A percentile compares a stretch with the other conserved stretches of the same genome.
phyloP scores from a whole-genome alignment of 2,113 vertebrate species.

The Hirundichthys speculiger region DNA sequence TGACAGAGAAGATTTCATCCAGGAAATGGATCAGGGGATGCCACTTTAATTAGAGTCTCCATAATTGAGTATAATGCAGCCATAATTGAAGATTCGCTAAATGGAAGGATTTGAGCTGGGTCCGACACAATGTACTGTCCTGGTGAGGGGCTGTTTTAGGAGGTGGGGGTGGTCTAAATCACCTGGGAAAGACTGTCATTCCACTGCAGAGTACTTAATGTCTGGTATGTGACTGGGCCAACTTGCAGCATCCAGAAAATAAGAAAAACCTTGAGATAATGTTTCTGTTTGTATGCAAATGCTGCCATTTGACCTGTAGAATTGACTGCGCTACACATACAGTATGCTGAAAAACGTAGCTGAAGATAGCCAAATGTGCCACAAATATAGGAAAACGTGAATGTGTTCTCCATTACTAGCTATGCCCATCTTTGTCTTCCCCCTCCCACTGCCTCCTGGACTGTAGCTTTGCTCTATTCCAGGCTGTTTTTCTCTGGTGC shows the following conservation, averaged over 20 bases:
- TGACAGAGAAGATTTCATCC: constrained; percentile 63
- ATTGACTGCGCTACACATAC: neutral
- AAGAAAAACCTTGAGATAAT: constrained; percentile 1
- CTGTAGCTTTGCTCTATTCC: constrained; percentile 69
- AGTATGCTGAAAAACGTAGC: constrained; percentile 16
- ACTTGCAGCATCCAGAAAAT: constrained; percentile 13
- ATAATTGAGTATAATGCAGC: constrained; percentile 77
- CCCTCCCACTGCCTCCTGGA: constrained; percentile 47
- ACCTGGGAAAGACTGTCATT: constrained; percentile 47
- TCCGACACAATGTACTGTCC: constrained; percentile 53
- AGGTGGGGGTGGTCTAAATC: constrained; percentile 21
- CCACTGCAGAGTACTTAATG: constrained; percentile 34
- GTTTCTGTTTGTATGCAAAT: constrained; percentile 30
- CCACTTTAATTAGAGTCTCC: constrained; percentile 72
- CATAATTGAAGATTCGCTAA: constrained; percentile 71
- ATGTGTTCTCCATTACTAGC: constrained; percentile 58
- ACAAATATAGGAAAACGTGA: constrained; percentile 43
- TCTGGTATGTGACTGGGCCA: constrained; percentile 32
- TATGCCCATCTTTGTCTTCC: constrained; percentile 58
- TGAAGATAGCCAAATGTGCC: constrained; percentile 29
- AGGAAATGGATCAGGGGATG: constrained; percentile 73
- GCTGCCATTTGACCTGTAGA: neutral
- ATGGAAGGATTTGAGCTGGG: constrained; percentile 43
- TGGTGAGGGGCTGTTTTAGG: constrained; percentile 18
- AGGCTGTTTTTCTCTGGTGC: constrained; percentile 79